Base-by-base conservation (phyloP, 2,888 invertebrate species). In the Drosophila setosimentum region DNA sequence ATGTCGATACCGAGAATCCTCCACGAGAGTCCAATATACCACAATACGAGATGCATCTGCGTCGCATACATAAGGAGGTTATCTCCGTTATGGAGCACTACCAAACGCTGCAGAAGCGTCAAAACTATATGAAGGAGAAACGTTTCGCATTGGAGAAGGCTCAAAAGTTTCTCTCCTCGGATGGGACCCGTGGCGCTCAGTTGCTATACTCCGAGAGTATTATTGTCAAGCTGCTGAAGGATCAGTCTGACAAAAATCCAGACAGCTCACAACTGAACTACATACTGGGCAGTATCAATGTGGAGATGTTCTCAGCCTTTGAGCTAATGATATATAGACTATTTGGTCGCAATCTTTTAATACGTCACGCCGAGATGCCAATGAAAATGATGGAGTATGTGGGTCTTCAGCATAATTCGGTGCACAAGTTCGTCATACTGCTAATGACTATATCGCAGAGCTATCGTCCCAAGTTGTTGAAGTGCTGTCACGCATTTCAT, bases 301-400 rank as follows among this genome's bases (percentile, higher is more conserved):
- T 98, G 57, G 98, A 98, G 92, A 95, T 97, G 76, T 96, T 99
- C 79, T 96, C 97, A 11, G 96, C 97, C 0, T 99, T 99, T 93
- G 99, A 99, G 94, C 95, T 98, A 45, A 97, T 99, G 96, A 93
- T 99, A 78, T 99, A 98, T 98, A 95, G 99, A 77, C 97, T 98
- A 6, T 99, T 98, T 90, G 95, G 98, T 66, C 98, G 99, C 73
- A 98, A 98, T 93, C 98, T 99, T 50, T 98, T 98, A 93, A 94
- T 99, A 30, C 94, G 97, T 21, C 97, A 97, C 93, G 96, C 97
- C 0, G 98, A 98, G 93, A 98, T 99, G 80, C 96, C 97, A 76
- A 95, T 96, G 32, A 96, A 97, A 0, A 93, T 96, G 75, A 97
- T 96, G 93, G 99, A 97, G 93, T 50, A 45, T 0, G 3, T 29